Conservation (phyloP, 2,113 vertebrate species). For the Accipiter cooperii region DNA sequence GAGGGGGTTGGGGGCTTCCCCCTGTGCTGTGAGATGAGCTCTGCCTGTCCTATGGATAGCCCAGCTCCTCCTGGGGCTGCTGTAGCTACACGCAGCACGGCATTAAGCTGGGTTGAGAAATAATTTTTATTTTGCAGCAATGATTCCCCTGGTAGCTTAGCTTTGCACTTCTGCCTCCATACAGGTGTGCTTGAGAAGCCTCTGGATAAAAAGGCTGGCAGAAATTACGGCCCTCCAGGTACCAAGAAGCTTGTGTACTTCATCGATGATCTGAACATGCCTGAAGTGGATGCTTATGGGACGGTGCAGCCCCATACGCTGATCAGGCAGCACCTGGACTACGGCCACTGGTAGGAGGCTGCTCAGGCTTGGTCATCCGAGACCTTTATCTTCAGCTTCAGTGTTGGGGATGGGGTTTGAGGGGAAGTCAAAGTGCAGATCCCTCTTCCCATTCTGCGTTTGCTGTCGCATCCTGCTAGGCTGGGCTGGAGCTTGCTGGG, state of each 20-base stretch:
- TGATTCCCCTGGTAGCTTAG: not conserved
- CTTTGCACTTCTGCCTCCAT: not conserved
- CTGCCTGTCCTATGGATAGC: not conserved
- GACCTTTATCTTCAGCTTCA: too few relatives aligned
- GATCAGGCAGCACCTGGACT: slow-evolving; percentile 93
- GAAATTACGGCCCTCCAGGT: slow-evolving; percentile 85
- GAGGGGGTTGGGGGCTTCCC: not conserved
- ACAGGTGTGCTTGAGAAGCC: slow-evolving; percentile 89
- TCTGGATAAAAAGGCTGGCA: slow-evolving; percentile 93
- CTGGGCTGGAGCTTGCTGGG: not conserved
- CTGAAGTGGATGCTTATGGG: slow-evolving; percentile 86
- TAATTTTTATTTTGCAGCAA: not conserved
- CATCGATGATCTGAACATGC: slow-evolving; percentile 96
- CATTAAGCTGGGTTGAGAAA: not conserved
- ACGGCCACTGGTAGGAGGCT: slow-evolving; percentile 85
- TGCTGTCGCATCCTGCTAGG: accelerated
- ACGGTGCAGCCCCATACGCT: slow-evolving; percentile 93
- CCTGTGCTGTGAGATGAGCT: not conserved
- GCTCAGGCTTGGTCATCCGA: accelerated
- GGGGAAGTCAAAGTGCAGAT: accelerated
- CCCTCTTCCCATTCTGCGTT: accelerated
- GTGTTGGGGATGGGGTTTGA: not conserved
- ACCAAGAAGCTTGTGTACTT: slow-evolving; percentile 89
- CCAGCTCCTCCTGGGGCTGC: not conserved
- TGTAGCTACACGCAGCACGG: not conserved